A percentile compares a stretch with the other conserved stretches of the same genome.
These are phyloP conservation scores for Ammospiza nelsoni DNA, from an alignment of 2,113 vertebrate species.

Conservation along the genomic window DNA sequence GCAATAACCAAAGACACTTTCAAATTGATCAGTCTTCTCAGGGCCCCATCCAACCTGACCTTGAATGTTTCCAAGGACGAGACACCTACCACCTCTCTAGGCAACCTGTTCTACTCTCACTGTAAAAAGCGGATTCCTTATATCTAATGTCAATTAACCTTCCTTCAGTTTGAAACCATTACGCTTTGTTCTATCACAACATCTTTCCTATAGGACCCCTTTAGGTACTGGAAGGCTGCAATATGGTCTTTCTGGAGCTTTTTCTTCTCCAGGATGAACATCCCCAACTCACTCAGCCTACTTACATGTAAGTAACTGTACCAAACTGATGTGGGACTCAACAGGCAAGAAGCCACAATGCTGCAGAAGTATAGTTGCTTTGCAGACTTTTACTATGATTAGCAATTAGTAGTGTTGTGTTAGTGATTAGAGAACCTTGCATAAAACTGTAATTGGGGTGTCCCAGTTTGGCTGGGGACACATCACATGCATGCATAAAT, in stretches of 20 bases:
- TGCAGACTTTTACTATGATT: neutral
- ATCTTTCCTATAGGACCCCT: neutral
- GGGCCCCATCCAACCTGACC: neutral
- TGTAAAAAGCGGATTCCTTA: neutral
- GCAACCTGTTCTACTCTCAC: neutral
- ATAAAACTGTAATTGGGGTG: neutral
- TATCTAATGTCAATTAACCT: neutral
- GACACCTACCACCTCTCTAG: neutral
- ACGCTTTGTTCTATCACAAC: neutral
- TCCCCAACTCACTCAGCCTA: neutral
- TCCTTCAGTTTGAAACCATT: neutral
- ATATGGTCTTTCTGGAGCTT: neutral
- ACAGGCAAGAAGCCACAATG: neutral
- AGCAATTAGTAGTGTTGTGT: neutral
- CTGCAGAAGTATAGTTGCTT: neutral
- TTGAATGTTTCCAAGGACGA: neutral
- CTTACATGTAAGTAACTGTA: neutral
- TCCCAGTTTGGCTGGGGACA: neutral
- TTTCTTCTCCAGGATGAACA: neutral
- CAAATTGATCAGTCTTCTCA: neutral
- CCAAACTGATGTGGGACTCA: neutral
- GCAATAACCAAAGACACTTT: neutral
- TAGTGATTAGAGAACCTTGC: neutral
- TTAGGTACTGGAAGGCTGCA: neutral
- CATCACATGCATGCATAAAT: neutral